Evolutionary conservation across 2,797 vertebrate species (phyloP).

Genomic region (Hybognathus amarus): DNA sequence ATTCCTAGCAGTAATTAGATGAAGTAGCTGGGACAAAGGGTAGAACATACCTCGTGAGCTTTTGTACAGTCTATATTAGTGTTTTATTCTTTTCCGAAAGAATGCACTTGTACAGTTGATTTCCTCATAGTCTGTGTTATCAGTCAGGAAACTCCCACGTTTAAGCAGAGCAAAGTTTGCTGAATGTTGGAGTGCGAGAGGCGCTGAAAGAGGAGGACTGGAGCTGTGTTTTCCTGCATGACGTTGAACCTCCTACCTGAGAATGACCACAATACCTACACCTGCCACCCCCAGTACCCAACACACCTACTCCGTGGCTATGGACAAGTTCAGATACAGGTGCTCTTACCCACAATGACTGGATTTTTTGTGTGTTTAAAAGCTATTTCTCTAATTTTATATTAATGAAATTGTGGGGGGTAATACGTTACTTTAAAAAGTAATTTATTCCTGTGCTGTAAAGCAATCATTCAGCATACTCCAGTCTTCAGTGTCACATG

Average conservation of each 20-base stretch:
- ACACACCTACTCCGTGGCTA: conserved; percentile 92
- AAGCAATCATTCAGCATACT: background rate
- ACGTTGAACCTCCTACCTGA: conserved; percentile 94
- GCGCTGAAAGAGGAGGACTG: conserved; percentile 93
- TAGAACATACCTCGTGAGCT: conserved; percentile 21
- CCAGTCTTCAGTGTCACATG: background rate
- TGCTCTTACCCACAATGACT: conserved; percentile 55
- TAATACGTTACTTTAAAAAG: background rate
- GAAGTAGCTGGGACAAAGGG: conserved; percentile 17
- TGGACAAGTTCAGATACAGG: conserved; percentile 98
- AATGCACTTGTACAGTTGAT: conserved; percentile 25
- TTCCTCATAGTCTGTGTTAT: conserved; percentile 22
- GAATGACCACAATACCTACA: conserved; percentile 97
- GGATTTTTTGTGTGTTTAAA: background rate
- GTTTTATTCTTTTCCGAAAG: background rate
- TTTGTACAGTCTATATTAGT: conserved; percentile 14
- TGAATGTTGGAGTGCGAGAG: conserved; percentile 94
- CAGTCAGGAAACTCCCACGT: conserved; percentile 92
- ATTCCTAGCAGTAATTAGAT: conserved; percentile 4
- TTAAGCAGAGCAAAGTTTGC: conserved; percentile 94
- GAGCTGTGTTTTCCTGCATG: conserved; percentile 94
- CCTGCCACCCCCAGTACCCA: conserved; percentile 89
- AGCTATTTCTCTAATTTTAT: background rate
- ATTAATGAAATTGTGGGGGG: background rate
- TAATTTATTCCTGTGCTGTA: background rate